Evolutionary conservation across 2,888 invertebrate species (phyloP).

Genomic region (Amphipoea oculea): DNA sequence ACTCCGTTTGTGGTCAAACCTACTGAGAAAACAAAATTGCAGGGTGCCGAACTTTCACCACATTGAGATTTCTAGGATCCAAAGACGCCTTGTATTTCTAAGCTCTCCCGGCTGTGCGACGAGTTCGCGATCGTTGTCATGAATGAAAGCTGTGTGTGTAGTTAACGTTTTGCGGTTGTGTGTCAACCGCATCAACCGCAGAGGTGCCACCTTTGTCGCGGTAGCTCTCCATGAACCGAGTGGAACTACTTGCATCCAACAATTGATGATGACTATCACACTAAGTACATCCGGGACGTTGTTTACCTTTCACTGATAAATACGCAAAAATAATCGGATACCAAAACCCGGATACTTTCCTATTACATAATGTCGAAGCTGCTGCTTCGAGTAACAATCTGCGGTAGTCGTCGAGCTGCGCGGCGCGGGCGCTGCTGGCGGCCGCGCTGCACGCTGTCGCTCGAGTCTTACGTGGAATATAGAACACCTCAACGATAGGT

Average conservation of each 20-base stretch:
- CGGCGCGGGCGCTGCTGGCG: no score
- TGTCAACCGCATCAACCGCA: constrained; percentile 27
- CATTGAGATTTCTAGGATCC: background rate
- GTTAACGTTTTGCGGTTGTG: constrained; percentile 27
- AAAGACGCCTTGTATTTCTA: background rate
- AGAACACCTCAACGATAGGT: background rate
- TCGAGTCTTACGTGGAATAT: background rate
- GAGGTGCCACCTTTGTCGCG: background rate
- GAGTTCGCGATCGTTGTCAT: background rate
- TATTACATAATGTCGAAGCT: background rate
- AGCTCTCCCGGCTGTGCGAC: background rate
- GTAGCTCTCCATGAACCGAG: background rate
- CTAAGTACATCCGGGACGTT: constrained; percentile 25
- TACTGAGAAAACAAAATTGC: background rate
- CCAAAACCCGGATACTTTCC: no score
- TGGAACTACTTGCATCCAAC: constrained; percentile 13
- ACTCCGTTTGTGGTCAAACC: background rate
- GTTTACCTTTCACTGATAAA: constrained; percentile 28
- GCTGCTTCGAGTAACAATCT: background rate
- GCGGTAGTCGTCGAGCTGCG: background rate
- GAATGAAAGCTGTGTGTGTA: constrained; percentile 10
- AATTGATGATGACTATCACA: constrained; percentile 3
- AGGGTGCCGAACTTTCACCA: background rate
- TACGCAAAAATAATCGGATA: background rate
- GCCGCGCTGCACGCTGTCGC: no score